These are phyloP conservation scores for Poeciliopsis paucimaculata DNA, from an alignment of 2,797 vertebrate genomes.

Conservation along the genomic window DNA sequence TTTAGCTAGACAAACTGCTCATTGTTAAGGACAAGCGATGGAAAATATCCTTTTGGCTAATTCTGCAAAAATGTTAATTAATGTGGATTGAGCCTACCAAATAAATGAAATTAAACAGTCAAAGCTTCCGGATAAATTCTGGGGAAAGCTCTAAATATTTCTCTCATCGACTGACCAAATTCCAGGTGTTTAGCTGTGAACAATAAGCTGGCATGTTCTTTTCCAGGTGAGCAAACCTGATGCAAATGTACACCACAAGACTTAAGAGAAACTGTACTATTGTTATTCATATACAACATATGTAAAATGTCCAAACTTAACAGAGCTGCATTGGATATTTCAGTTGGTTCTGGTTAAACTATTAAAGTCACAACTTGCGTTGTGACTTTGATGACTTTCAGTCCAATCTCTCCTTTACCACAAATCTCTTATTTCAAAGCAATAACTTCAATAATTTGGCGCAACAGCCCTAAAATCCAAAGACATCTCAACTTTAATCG, in stretches of 20 bases:
- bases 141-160: background rate
- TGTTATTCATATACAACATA: background rate
- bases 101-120: background rate
- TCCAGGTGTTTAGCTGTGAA: background rate
- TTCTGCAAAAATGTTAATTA: too few relatives aligned
- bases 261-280: background rate
- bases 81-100: too few relatives aligned
- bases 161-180: background rate
- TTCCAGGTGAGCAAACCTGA: background rate
- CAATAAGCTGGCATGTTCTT: background rate
- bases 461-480: constrained; percentile 6
- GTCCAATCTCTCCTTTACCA: background rate
- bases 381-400: background rate
- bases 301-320: background rate
- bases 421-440: constrained; percentile 6
- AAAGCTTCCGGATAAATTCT: background rate
- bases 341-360: background rate
- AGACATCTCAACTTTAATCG: constrained; percentile 13
- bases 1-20: too few relatives aligned
- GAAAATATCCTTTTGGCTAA: too few relatives aligned
- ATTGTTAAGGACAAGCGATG: too few relatives aligned
- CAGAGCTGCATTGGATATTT: background rate
- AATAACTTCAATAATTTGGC: constrained; percentile 25
- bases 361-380: background rate
- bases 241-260: background rate